Conservation (phyloP, 2,888 invertebrate species). For the Sturmia bella region DNA sequence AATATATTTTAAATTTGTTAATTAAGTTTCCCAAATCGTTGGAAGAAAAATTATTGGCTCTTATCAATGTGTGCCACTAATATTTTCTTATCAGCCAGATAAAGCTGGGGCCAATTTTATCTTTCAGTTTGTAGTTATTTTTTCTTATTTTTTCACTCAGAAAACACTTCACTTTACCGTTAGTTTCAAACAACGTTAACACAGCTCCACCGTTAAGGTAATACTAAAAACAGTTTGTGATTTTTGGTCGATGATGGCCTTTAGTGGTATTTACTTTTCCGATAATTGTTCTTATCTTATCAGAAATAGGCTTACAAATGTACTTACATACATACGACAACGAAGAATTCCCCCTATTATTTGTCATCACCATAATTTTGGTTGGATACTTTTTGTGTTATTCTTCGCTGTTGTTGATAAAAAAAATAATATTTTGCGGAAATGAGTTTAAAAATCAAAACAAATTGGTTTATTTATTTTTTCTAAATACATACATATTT, state of each 20-base stretch:
- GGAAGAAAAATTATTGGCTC: constrained; percentile 11
- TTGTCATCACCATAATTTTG: not conserved
- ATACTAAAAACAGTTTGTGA: constrained; percentile 77
- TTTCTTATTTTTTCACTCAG: constrained; percentile 50
- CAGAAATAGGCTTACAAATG: constrained; percentile 11
- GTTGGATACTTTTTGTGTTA: constrained; percentile 5
- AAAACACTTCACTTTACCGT: constrained; percentile 56
- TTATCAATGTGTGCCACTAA: constrained; percentile 57
- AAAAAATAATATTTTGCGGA: not conserved
- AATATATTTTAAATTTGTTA: not conserved
- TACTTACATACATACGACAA: not conserved
- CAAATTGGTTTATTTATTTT: constrained; percentile 5
- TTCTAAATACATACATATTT: too few species aligned
- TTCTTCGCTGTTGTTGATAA: not conserved
- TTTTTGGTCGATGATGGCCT: constrained; percentile 68
- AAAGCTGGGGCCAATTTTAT: constrained; percentile 64
- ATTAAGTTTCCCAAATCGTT: too few species aligned
- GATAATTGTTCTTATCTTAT: constrained; percentile 74
- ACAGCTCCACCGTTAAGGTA: constrained; percentile 75
- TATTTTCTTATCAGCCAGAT: constrained; percentile 72
- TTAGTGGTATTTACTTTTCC: constrained; percentile 73
- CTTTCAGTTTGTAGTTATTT: constrained; percentile 51
- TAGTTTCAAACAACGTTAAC: constrained; percentile 76
- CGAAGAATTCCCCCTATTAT: constrained; percentile 30
- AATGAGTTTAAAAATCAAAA: constrained; percentile 20